Evolutionary conservation across 2,888 invertebrate species (phyloP), one percentile per base, ranked within the genome.

Genomic region (Yponomeuta cagnagella): DNA sequence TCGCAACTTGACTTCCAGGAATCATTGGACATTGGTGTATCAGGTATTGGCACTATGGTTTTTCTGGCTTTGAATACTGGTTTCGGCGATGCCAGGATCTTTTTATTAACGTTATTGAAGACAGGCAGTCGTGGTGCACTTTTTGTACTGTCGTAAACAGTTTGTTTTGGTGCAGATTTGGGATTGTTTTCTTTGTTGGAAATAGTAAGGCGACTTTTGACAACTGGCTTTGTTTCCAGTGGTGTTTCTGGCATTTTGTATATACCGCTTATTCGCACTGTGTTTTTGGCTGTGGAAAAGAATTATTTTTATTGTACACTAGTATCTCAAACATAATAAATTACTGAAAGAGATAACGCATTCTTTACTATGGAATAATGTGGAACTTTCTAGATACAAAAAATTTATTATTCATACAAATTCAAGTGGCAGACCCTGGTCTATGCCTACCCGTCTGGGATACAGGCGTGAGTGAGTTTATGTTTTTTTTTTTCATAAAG

Each of bases 1-100:
- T 92, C 90, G 76, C 85, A 81, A 70, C 83, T 85, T 0, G 87
- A 88, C 74, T 85, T 86, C 79, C 83, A 87, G 5, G 89, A 89
- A 68, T 81, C 78, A 73, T 88, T 88, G 10, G 81, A 84, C 6
- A 82, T 72, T 65, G 87, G 86, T 68, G 87, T 88, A 65, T 87
- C 85, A 15, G 80, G 78, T 65, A 82, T 72, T 5, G 68, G 68
- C 48, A 15, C 64, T 23, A 37, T 33, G 10, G 68, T 12, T 58
- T 67, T 71, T 15, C 43, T 23, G 23, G 37, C 31, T 71, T 33
- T 68, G 23, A 12, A 31, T 23, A 63, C 31, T 48, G 65, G 58
- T 70, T 68, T 71, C 8, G 30, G 33, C 2, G 65, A 43, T 43
- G 70, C 15, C 37, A n/a, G 15, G 10, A 48, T 48, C 23, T 65